Conservation (phyloP, 1,140 invertebrate genomes). For the Leptopilina boulardi region DNA sequence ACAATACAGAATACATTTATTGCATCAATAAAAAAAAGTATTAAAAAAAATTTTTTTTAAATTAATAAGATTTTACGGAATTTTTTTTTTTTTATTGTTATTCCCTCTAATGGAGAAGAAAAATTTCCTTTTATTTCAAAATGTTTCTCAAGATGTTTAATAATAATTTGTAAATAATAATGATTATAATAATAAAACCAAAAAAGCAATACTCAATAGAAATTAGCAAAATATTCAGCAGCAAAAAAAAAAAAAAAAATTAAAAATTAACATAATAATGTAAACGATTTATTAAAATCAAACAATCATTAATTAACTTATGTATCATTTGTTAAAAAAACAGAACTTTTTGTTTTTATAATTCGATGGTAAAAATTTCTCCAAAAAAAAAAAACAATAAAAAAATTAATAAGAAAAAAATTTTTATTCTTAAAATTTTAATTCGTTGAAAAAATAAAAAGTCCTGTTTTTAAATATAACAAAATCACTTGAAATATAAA, state of each 20-base stretch:
- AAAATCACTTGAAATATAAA: not conserved
- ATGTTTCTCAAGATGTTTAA: not conserved
- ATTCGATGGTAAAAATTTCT: too few relatives aligned
- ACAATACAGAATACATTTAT: not conserved
- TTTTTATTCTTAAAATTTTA: not conserved
- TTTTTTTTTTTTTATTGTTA: not conserved
- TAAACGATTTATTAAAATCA: too few relatives aligned
- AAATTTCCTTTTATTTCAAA: not conserved
- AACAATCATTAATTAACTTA: too few relatives aligned
- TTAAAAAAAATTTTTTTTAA: too few relatives aligned
- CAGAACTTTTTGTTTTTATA: too few relatives aligned
- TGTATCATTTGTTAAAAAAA: too few relatives aligned
- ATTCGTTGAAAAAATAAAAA: not conserved
- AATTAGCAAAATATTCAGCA: not conserved
- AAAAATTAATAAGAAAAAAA: not conserved
- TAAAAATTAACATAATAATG: too few relatives aligned
- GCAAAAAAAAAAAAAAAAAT: not conserved
- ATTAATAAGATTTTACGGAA: too few relatives aligned
- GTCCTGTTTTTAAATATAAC: not conserved
- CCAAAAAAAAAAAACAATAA: too few relatives aligned
- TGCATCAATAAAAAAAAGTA: not conserved
- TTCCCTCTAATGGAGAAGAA: not conserved
- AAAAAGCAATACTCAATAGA: constrained; percentile 1
- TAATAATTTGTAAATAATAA: not conserved
- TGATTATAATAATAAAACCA: not conserved